These are phyloP conservation scores for Drosophila navojoa DNA, from an alignment of 1,140 invertebrate genomes.

Conservation along the genomic window DNA sequence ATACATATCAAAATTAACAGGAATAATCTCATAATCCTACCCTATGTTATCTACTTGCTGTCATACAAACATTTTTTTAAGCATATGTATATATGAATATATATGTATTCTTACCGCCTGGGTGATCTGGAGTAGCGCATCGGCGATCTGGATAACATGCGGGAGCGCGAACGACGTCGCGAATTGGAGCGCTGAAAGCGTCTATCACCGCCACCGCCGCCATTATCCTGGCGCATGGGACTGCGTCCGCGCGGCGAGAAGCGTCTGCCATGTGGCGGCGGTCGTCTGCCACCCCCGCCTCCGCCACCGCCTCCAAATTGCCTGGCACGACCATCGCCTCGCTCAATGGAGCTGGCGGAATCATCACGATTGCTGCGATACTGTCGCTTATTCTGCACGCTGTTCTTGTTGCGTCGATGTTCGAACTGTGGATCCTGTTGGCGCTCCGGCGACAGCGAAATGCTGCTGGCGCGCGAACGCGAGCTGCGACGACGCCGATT, in stretches of 20 bases:
- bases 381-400: constrained; percentile 92
- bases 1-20: no score
- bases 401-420: constrained; percentile 90
- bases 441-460: constrained; percentile 51
- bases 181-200: constrained; percentile 78
- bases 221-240: constrained; percentile 69
- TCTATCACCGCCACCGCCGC: constrained; percentile 57
- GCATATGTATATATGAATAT: not conserved
- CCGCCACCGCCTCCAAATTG: constrained; percentile 57
- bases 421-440: constrained; percentile 87
- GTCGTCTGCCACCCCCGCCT: constrained; percentile 36
- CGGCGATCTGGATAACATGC: constrained; percentile 73
- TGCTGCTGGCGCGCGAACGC: constrained; percentile 36
- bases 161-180: constrained; percentile 74
- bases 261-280: constrained; percentile 53
- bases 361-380: constrained; percentile 94
- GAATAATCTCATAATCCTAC: no score
- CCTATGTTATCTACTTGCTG: no score
- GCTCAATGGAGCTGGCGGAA: constrained; percentile 86
- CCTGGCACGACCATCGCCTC: constrained; percentile 56
- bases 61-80: no score
- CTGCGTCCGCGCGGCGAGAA: constrained; percentile 75
- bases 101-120: constrained; percentile 61
- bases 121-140: constrained; percentile 79
- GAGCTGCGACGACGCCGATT: constrained; percentile 36